These are phyloP conservation scores for Craniophora ligustri DNA, from an alignment of 2,888 invertebrate genomes.

Conservation along the genomic window DNA sequence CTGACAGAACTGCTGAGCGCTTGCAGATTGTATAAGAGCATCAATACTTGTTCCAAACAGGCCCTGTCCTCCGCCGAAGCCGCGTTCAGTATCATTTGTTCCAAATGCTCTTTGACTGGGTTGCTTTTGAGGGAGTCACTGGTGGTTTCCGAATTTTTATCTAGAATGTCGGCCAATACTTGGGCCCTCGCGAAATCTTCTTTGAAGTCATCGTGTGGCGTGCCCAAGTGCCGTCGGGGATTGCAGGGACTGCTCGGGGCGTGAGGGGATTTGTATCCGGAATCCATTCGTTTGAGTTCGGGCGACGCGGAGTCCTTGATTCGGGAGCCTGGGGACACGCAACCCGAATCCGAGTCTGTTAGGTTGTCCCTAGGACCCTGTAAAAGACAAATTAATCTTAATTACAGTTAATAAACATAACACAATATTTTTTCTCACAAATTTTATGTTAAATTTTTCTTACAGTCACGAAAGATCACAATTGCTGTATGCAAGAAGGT, in stretches of 20 bases:
- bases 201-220: slow-evolving; percentile 83
- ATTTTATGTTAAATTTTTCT: slow-evolving; percentile 25
- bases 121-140: slow-evolving; percentile 83
- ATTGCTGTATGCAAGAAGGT: slow-evolving; percentile 31
- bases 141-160: slow-evolving; percentile 79
- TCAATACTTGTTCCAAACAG: slow-evolving; percentile 90
- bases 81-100: slow-evolving; percentile 85
- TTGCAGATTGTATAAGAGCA: slow-evolving; percentile 89
- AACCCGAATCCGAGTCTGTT: slow-evolving; percentile 87
- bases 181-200: slow-evolving; percentile 86
- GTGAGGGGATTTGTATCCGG: slow-evolving; percentile 86
- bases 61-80: slow-evolving; percentile 88
- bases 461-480: slow-evolving; percentile 29
- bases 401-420: neutral
- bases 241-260: slow-evolving; percentile 82
- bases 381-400: slow-evolving; percentile 44
- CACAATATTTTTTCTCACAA: slow-evolving; percentile 1
- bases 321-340: slow-evolving; percentile 86
- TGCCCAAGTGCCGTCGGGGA: slow-evolving; percentile 74
- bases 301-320: slow-evolving; percentile 87
- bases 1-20: slow-evolving; percentile 87
- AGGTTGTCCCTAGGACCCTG: slow-evolving; percentile 86
- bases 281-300: slow-evolving; percentile 87
- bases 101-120: slow-evolving; percentile 84
- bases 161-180: slow-evolving; percentile 80